Evolutionary conservation across 2,113 vertebrate genomes (phyloP).

Genomic region (Podarcis muralis): DNA sequence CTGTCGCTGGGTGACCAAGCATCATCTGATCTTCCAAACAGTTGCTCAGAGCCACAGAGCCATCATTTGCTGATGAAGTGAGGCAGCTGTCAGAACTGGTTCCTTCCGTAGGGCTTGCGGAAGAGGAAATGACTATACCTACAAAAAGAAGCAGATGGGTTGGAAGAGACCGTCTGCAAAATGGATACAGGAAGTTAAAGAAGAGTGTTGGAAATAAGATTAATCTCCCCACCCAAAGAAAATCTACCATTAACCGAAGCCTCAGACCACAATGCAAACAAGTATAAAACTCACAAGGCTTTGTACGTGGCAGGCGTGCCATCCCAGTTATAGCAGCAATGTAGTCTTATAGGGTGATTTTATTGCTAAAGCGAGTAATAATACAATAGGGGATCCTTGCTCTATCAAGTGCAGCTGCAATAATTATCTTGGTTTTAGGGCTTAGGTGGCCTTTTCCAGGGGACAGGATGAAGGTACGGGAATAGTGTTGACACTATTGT

Average conservation of each 20-base stretch:
- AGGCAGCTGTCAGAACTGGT: slow-evolving; percentile 92
- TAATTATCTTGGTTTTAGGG: background rate
- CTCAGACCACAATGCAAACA: background rate
- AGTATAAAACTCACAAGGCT: background rate
- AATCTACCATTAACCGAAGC: slow-evolving; percentile 25
- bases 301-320: background rate
- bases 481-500: background rate
- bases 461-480: background rate
- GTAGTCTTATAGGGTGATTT: background rate
- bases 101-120: slow-evolving; percentile 84
- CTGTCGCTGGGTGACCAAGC: slow-evolving; percentile 71
- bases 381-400: background rate
- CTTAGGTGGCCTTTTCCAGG: background rate
- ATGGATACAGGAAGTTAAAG: slow-evolving; percentile 49
- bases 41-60: slow-evolving; percentile 70
- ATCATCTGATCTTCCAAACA: slow-evolving; percentile 78
- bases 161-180: slow-evolving; percentile 57
- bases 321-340: background rate
- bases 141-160: slow-evolving; percentile 32
- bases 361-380: background rate
- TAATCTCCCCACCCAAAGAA: slow-evolving; percentile 47
- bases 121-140: slow-evolving; percentile 87
- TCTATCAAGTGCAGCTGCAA: background rate
- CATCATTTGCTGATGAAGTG: slow-evolving; percentile 77
- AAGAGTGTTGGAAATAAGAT: slow-evolving; percentile 41